Conservation (phyloP, 2,113 vertebrate genomes). For the Dasyornis broadbenti region DNA sequence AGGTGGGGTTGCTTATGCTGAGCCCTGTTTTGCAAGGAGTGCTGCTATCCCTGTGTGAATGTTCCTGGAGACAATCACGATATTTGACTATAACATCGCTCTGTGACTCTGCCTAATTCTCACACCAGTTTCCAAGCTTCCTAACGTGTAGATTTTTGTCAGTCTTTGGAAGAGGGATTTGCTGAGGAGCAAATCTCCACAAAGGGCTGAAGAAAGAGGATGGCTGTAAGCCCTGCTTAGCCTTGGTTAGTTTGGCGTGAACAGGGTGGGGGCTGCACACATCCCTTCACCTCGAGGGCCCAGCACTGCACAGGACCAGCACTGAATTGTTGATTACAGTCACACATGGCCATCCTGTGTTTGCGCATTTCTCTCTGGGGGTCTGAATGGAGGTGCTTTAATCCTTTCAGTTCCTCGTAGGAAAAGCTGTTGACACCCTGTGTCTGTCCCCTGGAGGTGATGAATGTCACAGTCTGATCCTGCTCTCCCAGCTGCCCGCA, state of each 20-base stretch:
- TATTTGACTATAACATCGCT: not conserved
- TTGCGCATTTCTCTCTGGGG: not conserved
- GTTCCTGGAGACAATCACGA: not conserved
- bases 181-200: not conserved
- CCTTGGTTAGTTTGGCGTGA: not conserved
- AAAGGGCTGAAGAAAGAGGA: not conserved
- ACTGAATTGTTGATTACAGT: not conserved
- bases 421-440: not conserved
- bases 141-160: not conserved
- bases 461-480: not conserved
- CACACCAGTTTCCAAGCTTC: not conserved
- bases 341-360: rapidly evolving
- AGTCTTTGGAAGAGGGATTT: not conserved
- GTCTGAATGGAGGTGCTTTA: not conserved
- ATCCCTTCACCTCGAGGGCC: not conserved
- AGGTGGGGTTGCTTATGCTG: not conserved
- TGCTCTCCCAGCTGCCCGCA: not conserved
- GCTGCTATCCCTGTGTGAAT: not conserved
- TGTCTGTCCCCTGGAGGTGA: not conserved
- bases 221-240: not conserved
- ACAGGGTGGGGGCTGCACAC: not conserved
- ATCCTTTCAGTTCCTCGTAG: not conserved
- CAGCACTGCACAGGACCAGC: not conserved
- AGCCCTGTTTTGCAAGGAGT: not conserved
- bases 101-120: not conserved